Evolutionary conservation across 2,113 vertebrate species (phyloP), one percentile per base, ranked within the genome.

Genomic region (Pardalotus punctatus): DNA sequence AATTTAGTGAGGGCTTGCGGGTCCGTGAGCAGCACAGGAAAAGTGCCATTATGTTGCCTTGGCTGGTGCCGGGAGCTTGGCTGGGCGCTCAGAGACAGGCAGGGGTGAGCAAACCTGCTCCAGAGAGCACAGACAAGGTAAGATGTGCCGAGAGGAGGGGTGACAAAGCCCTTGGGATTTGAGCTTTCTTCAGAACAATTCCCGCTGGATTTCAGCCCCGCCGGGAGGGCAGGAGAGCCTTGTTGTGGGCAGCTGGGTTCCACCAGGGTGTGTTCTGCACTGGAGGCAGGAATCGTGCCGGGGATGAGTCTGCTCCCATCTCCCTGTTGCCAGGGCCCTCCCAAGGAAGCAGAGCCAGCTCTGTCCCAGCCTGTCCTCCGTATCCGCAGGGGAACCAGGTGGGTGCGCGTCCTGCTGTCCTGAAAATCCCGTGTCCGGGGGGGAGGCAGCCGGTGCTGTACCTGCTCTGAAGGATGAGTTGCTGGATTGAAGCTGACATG

Each of bases 401-500:
- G 91, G 86, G 93, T 29, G 40, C 61, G 43, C 8, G 0, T 82
- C 80, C 58, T 17, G 27, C 65, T 78, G 65, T 83, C 89, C 81
- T 73, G n/a, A 61, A 58, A 78, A 69, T 58, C 86, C 86, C 2
- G 0, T 31, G 3, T 27, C 86, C 47, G 2, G 71, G 66, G 66
- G 48, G 21, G 57, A 81, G 35, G 4, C 78, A 62, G 85, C 31
- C 69, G 6, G 22, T 20, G 84, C 18, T 9, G 61, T 47, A 72
- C 93, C 94, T 92, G 92, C 93, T 93, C 93, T 97, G 96, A 97
- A 24, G 92, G 94, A 96, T 96, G 95, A 96, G 72, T 5, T 71
- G 81, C 90, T 81, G 95, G 42, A 97, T 97, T 89, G 90, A 25
- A 89, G 90, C 21, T 97, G 97, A 96, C 93, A 5, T 9, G 53